These are phyloP conservation scores for Phaedon cochleariae DNA, from an alignment of 2,888 invertebrate species.

Conservation along the genomic window DNA sequence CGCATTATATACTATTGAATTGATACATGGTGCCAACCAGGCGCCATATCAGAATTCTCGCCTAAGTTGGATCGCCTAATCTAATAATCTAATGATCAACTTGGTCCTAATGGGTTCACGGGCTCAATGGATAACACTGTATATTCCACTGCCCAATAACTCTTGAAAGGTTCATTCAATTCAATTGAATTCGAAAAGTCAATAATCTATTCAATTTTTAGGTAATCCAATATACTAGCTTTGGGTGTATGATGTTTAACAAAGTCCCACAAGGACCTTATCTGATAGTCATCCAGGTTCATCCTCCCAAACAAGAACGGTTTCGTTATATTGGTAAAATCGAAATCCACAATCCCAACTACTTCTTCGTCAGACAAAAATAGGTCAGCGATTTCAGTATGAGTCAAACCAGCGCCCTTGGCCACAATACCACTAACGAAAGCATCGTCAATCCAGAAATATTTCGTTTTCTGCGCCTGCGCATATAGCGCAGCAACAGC, in stretches of 20 bases:
- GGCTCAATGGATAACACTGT: no score
- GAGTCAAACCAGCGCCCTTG: slow-evolving; percentile 42
- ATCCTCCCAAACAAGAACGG: slow-evolving; percentile 20
- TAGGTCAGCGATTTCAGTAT: slow-evolving; percentile 18
- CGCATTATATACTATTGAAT: no score
- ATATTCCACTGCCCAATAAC: no score
- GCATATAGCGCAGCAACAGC: slow-evolving; percentile 64
- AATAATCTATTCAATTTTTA: no score
- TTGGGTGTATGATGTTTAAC: slow-evolving; percentile 4
- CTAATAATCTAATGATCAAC: no score
- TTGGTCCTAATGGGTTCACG: no score
- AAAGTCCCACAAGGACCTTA: slow-evolving; percentile 21
- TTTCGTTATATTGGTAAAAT: slow-evolving; percentile 18
- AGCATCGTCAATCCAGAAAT: slow-evolving; percentile 79
- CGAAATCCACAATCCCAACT: slow-evolving; percentile 16
- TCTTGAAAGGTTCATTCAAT: no score
- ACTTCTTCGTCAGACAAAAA: slow-evolving; percentile 11
- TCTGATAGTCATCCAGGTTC: slow-evolving; percentile 19
- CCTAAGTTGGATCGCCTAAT: no score
- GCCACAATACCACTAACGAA: slow-evolving; percentile 72
- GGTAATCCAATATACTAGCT: slow-evolving; percentile 19
- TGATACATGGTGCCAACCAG: no score
- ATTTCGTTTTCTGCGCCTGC: slow-evolving; percentile 66
- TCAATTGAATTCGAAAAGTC: no score
- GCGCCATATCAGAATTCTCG: no score